Evolutionary conservation across 2,797 vertebrate genomes (phyloP).

Genomic region (Peromyscus attwateri): DNA sequence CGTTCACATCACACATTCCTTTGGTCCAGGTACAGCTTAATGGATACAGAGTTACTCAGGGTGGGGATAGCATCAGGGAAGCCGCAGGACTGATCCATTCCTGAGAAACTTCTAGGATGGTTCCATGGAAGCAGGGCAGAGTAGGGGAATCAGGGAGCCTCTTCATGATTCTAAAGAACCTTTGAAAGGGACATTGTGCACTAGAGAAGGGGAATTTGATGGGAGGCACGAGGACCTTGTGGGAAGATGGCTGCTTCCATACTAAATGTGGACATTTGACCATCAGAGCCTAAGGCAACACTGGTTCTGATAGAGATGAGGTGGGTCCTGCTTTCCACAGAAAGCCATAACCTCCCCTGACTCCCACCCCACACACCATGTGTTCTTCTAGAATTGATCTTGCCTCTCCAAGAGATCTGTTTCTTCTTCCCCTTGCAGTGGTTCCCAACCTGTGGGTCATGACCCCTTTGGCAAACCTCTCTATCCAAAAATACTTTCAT

Average conservation of each 20-base stretch:
- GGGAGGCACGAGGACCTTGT: too few species aligned
- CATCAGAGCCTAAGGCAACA: too few species aligned
- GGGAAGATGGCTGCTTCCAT: not conserved
- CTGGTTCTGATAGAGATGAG: rapidly evolving
- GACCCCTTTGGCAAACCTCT: not conserved
- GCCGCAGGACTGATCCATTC: not conserved
- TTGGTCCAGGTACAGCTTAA: too few species aligned
- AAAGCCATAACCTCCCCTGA: not conserved
- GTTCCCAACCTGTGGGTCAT: not conserved
- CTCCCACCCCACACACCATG: rapidly evolving
- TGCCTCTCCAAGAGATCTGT: too few species aligned
- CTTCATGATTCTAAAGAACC: not conserved
- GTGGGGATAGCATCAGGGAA: not conserved
- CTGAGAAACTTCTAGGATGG: not conserved
- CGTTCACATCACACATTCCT: not conserved
- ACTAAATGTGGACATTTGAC: not conserved
- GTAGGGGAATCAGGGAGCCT: not conserved
- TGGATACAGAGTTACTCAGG: not conserved
- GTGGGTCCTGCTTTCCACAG: not conserved
- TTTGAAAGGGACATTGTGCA: not conserved
- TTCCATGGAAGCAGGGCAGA: not conserved
- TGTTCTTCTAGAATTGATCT: not conserved
- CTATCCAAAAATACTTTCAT: not conserved
- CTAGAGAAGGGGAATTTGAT: not conserved
- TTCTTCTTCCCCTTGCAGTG: not conserved